These are phyloP conservation scores for Calvadosia cruxmelitensis DNA, from an alignment of 30 jellyfish, hydroid and myxozoan genomes.

Conservation along the genomic window DNA sequence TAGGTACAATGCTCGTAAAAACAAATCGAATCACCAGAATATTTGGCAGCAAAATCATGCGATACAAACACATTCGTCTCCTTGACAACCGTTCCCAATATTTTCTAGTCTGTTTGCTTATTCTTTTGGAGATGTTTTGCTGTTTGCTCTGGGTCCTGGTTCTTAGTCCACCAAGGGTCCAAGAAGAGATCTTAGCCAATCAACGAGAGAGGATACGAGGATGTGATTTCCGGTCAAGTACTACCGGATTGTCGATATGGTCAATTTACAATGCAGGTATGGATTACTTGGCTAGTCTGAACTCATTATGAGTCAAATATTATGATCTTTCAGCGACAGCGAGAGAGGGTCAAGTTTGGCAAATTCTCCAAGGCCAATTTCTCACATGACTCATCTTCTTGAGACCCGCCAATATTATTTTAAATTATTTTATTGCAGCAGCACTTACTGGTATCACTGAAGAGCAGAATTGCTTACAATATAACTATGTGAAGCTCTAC, in stretches of 20 bases:
- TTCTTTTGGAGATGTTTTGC: constrained; percentile 28
- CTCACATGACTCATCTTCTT: too few relatives aligned
- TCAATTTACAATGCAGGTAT: constrained; percentile 67
- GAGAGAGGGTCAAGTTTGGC: too few relatives aligned
- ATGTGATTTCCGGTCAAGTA: constrained; percentile 13
- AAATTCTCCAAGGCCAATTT: too few relatives aligned
- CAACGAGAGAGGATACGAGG: constrained; percentile 3
- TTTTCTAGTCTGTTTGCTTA: constrained; percentile 12
- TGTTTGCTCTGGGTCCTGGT: constrained; percentile 55
- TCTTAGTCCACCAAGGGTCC: constrained; percentile 32
- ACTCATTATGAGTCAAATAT: too few relatives aligned
- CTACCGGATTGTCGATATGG: constrained; percentile 67
- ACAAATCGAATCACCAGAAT: constrained; percentile 64
- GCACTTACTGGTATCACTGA: too few relatives aligned
- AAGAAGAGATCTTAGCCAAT: not conserved
- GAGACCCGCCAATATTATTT: too few relatives aligned
- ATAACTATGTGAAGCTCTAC: too few relatives aligned
- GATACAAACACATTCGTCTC: constrained; percentile 4
- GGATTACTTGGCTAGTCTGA: too few relatives aligned
- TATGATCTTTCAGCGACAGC: too few relatives aligned
- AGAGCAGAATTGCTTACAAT: too few relatives aligned
- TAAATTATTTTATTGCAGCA: too few relatives aligned
- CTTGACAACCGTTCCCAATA: constrained; percentile 40
- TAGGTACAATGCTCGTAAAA: constrained; percentile 66
- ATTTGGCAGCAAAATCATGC: constrained; percentile 29